Conservation (phyloP, 2,113 vertebrate species). For the Rousettus leschenaultii region DNA sequence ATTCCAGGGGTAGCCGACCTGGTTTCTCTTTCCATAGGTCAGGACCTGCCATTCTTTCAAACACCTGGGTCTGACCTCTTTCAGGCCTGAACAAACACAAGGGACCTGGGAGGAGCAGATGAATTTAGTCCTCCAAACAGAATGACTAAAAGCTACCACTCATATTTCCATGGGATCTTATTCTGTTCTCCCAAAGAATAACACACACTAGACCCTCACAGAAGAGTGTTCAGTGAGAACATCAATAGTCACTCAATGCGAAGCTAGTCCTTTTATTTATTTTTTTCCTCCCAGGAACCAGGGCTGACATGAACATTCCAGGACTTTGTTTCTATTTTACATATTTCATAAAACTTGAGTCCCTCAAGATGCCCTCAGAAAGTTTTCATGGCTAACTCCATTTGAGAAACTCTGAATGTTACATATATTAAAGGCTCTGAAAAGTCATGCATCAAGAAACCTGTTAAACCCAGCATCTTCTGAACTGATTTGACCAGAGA, state of each 20-base stretch:
- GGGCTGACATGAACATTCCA: neutral
- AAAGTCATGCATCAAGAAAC: neutral
- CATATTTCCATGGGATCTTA: neutral
- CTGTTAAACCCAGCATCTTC: neutral
- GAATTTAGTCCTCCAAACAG: conserved; percentile 33
- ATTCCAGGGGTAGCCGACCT: neutral
- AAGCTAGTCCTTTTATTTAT: conserved; percentile 5
- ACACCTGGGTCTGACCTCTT: conserved; percentile 53
- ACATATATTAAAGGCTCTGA: neutral
- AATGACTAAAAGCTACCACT: conserved; percentile 23
- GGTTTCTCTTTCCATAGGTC: conserved; percentile 30
- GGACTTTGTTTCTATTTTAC: neutral
- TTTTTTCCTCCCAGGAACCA: conserved; percentile 20
- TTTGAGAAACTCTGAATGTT: neutral
- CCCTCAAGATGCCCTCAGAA: conserved; percentile 12
- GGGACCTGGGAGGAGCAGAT: conserved; percentile 25
- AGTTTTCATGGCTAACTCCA: neutral
- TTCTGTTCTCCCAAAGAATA: neutral
- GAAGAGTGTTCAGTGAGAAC: neutral
- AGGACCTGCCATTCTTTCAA: conserved; percentile 49
- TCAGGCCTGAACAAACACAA: conserved; percentile 61
- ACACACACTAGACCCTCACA: neutral
- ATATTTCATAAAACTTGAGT: neutral
- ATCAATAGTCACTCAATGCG: neutral
- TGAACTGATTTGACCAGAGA: neutral